phyloP scores from a whole-genome alignment of 2,888 invertebrate species.

The Pomacea canaliculata region DNA sequence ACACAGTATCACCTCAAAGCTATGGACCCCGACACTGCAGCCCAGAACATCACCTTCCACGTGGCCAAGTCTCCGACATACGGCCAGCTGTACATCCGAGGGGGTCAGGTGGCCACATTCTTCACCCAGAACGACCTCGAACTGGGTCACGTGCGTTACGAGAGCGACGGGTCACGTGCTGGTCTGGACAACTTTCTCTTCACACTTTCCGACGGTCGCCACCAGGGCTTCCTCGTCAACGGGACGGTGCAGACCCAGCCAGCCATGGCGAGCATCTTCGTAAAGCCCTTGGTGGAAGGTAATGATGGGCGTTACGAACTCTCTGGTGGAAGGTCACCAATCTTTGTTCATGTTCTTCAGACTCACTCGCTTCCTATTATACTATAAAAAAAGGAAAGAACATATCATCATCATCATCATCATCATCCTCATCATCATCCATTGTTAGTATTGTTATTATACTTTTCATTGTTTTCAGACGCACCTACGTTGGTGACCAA shows the following conservation, averaged over 20 bases:
- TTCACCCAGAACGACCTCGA: conserved; percentile 68
- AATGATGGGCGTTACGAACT: background rate
- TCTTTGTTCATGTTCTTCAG: no score
- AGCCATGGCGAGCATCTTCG: conserved; percentile 61
- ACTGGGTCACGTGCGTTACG: conserved; percentile 61
- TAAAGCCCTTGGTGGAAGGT: conserved; percentile 56
- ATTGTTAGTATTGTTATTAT: no score
- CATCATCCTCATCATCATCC: no score
- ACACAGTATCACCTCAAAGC: conserved; percentile 51
- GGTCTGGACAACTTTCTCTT: conserved; percentile 63
- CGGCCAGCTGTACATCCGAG: conserved; percentile 59
- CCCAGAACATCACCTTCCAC: conserved; percentile 60
- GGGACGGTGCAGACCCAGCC: conserved; percentile 59
- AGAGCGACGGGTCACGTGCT: conserved; percentile 43
- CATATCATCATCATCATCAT: no score
- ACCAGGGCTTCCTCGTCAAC: conserved; percentile 63
- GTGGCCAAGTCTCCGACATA: conserved; percentile 65
- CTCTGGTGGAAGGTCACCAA: background rate
- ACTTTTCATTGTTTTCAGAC: conserved; percentile 29
- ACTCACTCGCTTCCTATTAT: no score
- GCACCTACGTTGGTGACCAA: conserved; percentile 62
- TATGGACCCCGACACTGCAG: conserved; percentile 61
- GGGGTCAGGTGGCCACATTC: conserved; percentile 45
- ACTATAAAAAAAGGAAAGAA: no score
- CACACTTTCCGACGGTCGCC: conserved; percentile 60